These are phyloP conservation scores for Dione juno DNA, from an alignment of 2,888 invertebrate genomes.

Conservation along the genomic window DNA sequence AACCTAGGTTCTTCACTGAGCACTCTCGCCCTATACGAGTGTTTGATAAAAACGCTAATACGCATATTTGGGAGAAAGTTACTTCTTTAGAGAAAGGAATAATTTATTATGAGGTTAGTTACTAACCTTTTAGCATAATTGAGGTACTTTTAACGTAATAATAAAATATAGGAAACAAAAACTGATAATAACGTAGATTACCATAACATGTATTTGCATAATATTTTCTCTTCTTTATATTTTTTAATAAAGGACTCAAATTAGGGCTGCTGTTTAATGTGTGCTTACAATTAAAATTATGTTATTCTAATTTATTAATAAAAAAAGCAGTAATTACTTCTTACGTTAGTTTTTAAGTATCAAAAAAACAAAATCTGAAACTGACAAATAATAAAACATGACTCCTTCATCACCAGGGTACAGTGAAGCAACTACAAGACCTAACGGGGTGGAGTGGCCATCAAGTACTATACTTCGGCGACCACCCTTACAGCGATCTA, in stretches of 20 bases:
- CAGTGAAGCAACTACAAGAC: slow-evolving; percentile 94
- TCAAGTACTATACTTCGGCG: slow-evolving; percentile 97
- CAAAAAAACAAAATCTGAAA: too few species aligned
- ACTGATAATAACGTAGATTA: too few species aligned
- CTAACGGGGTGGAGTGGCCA: slow-evolving; percentile 96
- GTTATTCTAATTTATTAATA: too few species aligned
- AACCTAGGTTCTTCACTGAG: slow-evolving; percentile 98
- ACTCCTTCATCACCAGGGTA: slow-evolving; percentile 86
- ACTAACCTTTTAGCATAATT: slow-evolving; percentile 38
- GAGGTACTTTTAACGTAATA: too few species aligned
- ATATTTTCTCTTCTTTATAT: too few species aligned
- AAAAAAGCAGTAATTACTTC: too few species aligned
- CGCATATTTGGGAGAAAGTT: slow-evolving; percentile 96
- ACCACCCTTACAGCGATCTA: slow-evolving; percentile 98
- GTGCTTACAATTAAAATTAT: too few species aligned
- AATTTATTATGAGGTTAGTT: slow-evolving; percentile 94
- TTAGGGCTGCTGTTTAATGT: too few species aligned
- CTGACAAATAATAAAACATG: background rate
- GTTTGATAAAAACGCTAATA: slow-evolving; percentile 91
- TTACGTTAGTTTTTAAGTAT: too few species aligned
- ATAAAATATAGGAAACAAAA: background rate
- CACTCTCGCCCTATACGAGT: slow-evolving; percentile 94
- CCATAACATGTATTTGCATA: too few species aligned
- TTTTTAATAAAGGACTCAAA: too few species aligned
- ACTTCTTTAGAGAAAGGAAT: slow-evolving; percentile 92